Conservation (phyloP, 2,888 invertebrate species). For the Metallyticus violacea region DNA sequence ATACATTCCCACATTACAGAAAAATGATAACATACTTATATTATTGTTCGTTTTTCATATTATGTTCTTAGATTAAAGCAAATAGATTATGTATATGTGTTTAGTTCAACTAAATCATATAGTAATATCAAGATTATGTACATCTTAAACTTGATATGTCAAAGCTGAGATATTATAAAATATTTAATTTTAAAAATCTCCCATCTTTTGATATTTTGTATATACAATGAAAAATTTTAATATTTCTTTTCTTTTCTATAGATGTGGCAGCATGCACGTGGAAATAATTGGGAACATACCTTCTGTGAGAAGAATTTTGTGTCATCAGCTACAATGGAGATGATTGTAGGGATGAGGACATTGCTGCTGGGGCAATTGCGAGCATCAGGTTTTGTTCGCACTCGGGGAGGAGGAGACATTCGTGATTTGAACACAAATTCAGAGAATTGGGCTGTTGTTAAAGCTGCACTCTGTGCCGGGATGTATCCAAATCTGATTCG, state of each 20-base stretch:
- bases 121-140: no score
- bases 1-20: no score
- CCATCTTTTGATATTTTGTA: no score
- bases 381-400: slow-evolving; percentile 68
- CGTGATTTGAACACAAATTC: slow-evolving; percentile 79
- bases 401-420: slow-evolving; percentile 56
- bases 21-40: no score
- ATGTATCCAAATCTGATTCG: slow-evolving; percentile 85
- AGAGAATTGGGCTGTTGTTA: slow-evolving; percentile 86
- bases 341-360: slow-evolving; percentile 79
- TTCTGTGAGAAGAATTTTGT: slow-evolving; percentile 77
- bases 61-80: no score
- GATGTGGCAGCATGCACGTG: slow-evolving; percentile 53
- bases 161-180: no score
- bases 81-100: no score
- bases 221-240: no score
- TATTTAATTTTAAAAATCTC: no score
- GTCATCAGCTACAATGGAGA: slow-evolving; percentile 82
- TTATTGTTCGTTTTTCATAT: no score
- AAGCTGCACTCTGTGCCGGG: slow-evolving; percentile 84
- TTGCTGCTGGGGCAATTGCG: slow-evolving; percentile 77
- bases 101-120: no score
- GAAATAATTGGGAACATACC: slow-evolving; percentile 60
- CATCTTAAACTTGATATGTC: no score
- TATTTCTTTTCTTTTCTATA: slow-evolving; percentile 18